Evolutionary conservation across 2,797 vertebrate species (phyloP), one percentile per base, ranked within the genome.

Genomic region (Lycodopsis pacificus): DNA sequence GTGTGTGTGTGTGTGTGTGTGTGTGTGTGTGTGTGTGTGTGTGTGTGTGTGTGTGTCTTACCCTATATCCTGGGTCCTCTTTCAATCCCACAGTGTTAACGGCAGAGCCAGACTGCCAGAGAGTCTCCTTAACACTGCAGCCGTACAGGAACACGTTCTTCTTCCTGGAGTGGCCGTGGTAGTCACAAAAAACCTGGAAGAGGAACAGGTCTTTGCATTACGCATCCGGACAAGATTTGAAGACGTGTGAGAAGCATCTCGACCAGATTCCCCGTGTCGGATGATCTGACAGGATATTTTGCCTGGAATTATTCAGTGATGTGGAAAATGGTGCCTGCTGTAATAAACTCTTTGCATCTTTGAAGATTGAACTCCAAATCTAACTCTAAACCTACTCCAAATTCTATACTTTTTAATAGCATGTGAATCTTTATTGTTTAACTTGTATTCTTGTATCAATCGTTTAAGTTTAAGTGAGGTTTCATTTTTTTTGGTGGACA

Each of bases 81-180:
- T 92, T 92, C 57, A 97, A 40, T 10, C 92, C 81, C 0, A 88
- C 44, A 0, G 95, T 93, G 79, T 95, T 92, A 40, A 96, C 90
- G 1, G 88, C 10, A n/a, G 95, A 94, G 5, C 93, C 96, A 7
- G 97, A 96, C 86, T 98, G 96, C 97, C 97, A 98, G 15, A 99
- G 85, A 1, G 97, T 98, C 92, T 98, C 98, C 80, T 98, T 97
- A 54, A 97, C 80, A 76, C 97, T 98, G 83, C 97, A 99, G 70
- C 97, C 98, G 1, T 99, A 99, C 63, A 99, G 92, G 78, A 99
- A 99, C 0, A 97, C 95, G 0, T 99, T 98, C 87, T 99, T 99
- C 92, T 96, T 97, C 73, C 97, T 96, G 0, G 98, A 98, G 91
- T 99, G 98, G 2, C 98, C 98, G 0, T 99, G 98, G 84, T 97